phyloP scores from a whole-genome alignment of 2,888 invertebrate genomes.

The Monochamus alternatus region DNA sequence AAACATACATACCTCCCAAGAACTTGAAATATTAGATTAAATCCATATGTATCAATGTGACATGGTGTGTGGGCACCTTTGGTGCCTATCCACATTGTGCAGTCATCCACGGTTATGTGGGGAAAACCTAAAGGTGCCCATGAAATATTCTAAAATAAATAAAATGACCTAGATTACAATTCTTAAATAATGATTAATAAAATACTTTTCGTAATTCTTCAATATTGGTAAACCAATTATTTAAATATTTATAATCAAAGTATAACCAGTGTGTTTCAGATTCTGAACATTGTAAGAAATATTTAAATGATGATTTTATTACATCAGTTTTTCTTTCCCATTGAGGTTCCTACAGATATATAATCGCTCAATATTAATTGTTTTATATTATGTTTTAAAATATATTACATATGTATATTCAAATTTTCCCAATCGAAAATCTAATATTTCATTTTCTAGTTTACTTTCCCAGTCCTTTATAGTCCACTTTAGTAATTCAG shows the following conservation, averaged over 20 bases:
- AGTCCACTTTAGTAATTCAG: constrained; percentile 76
- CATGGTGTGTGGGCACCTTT: constrained; percentile 93
- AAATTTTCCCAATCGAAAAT: constrained; percentile 74
- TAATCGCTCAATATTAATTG: too few species aligned
- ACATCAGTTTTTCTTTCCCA: constrained; percentile 85
- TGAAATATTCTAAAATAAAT: constrained; percentile 69
- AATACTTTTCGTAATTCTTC: constrained; percentile 76
- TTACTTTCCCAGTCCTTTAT: constrained; percentile 76
- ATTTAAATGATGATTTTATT: constrained; percentile 75
- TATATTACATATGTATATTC: constrained; percentile 57
- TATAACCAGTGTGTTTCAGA: constrained; percentile 80
- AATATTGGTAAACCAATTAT: constrained; percentile 77
- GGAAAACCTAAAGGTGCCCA: constrained; percentile 84
- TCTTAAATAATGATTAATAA: constrained; percentile 16
- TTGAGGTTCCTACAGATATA: constrained; percentile 75
- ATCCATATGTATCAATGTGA: constrained; percentile 95
- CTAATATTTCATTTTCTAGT: constrained; percentile 74
- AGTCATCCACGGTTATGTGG: constrained; percentile 78
- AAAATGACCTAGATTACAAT: constrained; percentile 55
- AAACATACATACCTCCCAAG: constrained; percentile 81
- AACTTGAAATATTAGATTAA: constrained; percentile 92
- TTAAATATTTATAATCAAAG: constrained; percentile 89
- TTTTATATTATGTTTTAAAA: background rate
- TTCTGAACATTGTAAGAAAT: constrained; percentile 74
- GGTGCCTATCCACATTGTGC: constrained; percentile 92